A percentile compares a stretch with the other conserved stretches of the same genome.
These are phyloP conservation scores for Drosophila longiperda DNA, from an alignment of 2,888 invertebrate species.

Conservation along the genomic window DNA sequence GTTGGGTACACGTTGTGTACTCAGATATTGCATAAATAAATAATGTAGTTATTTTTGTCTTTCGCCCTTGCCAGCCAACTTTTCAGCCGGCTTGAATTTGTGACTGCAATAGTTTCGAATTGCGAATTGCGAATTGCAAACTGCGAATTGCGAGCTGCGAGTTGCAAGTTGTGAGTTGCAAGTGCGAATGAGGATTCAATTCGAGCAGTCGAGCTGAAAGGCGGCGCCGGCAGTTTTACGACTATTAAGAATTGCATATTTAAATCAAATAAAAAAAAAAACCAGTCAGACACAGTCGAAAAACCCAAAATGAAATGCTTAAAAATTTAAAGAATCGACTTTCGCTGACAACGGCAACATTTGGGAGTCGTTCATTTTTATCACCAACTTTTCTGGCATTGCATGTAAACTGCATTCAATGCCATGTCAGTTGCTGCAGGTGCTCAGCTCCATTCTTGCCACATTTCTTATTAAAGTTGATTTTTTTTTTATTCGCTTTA, in stretches of 20 bases:
- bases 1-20: conserved; percentile 18
- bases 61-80: conserved; percentile 44
- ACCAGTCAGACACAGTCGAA: background rate
- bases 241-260: conserved; percentile 71
- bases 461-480: conserved; percentile 70
- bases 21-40: conserved; percentile 77
- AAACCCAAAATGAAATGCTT: conserved; percentile 63
- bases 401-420: conserved; percentile 57
- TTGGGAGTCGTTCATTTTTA: conserved; percentile 71
- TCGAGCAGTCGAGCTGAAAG: conserved; percentile 19
- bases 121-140: conserved; percentile 18
- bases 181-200: conserved; percentile 63
- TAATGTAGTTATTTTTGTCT: conserved; percentile 75
- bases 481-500: conserved; percentile 12
- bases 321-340: conserved; percentile 68
- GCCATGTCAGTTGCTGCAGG: conserved; percentile 37
- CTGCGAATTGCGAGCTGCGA: conserved; percentile 20
- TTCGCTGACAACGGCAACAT: conserved; percentile 67
- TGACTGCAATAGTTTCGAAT: conserved; percentile 62
- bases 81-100: conserved; percentile 44
- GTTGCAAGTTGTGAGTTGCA: background rate
- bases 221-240: conserved; percentile 48
- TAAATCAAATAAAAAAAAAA: conserved; percentile 66
- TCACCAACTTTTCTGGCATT: conserved; percentile 51
- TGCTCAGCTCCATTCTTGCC: conserved; percentile 42